Evolutionary conservation across 35 echinoderm and acorn worm genomes (phyloP), one percentile per base, ranked within the genome.

Genomic region (Nesometra sesokonis): DNA sequence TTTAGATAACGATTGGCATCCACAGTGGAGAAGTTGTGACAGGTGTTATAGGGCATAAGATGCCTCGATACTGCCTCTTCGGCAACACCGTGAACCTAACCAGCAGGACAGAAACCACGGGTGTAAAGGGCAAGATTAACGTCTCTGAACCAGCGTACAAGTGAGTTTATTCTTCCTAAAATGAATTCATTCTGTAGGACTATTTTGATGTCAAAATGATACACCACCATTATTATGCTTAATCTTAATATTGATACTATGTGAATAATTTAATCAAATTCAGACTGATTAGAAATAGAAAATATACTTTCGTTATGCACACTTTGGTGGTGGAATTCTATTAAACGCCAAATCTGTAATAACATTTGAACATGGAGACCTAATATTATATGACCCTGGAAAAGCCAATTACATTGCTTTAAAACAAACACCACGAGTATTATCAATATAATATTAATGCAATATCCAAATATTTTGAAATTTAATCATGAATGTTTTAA

Each of bases 11-110:
- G 4, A 91, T 97, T 84, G 94, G 94, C 35, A 93, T 97, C 33
- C 91, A 97, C 76, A 97, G 94, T 80, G 94, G 94, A 9, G 94
- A 97, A 86, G 94, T 97, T 0, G 94, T 97, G 84, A 97, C 94
- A 33, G 94, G 94, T 29, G 94, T 97, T 33, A 89, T 97, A 9
- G 94, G 94, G 15, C 91, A 93, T 76, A 82, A 91, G 11, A 97
- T 97, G 94, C 94, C 94, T 5, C 37, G 94, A 29, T 97, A 93
- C 79, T 97, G 94, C 76, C 89, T 97, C 30, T 97, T 97, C 46
- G 94, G 94, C 9, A 97, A 97, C 86, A 97, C 94, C 5, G 94
- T 97, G 5, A 97, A 97, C 86, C 86, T 97, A 11, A 93, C 94
- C 17, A 93, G 91, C 84, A 79, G 94, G 36, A 97, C 94, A 23